phyloP scores from a whole-genome alignment of 1,140 invertebrate species.

The Lasioglossum baleicum region DNA sequence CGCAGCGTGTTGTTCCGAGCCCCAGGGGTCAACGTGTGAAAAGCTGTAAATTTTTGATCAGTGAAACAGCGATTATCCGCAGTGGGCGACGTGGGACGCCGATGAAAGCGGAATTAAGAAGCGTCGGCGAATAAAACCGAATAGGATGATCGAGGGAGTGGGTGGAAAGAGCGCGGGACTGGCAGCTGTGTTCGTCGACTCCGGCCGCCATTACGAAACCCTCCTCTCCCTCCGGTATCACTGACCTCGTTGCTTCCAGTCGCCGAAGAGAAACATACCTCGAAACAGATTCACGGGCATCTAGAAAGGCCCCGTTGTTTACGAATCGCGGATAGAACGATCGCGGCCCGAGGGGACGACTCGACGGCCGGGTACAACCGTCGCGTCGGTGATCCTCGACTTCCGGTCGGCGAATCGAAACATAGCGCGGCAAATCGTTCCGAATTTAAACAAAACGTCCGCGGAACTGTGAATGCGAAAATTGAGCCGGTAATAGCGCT shows the following conservation, averaged over 20 bases:
- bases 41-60: too few relatives aligned
- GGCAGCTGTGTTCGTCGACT: constrained; percentile 49
- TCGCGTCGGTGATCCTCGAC: background rate
- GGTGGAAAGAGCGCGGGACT: constrained; percentile 20
- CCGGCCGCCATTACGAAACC: constrained; percentile 62
- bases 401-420: too few relatives aligned
- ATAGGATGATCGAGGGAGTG: constrained; percentile 20
- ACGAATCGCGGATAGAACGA: background rate
- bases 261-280: background rate
- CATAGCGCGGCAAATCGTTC: background rate
- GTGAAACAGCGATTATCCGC: too few relatives aligned
- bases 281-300: constrained; percentile 5
- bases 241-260: constrained; percentile 67
- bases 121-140: constrained; percentile 27
- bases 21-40: too few relatives aligned
- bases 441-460: background rate
- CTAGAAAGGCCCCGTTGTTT: constrained; percentile 13
- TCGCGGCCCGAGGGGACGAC: background rate
- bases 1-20: too few relatives aligned
- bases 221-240: constrained; percentile 62
- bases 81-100: too few relatives aligned
- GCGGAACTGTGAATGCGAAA: background rate
- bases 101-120: constrained; percentile 17
- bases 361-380: too few relatives aligned
- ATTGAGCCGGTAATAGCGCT: too few relatives aligned